Evolutionary conservation across 2,113 vertebrate species (phyloP), one percentile per base, ranked within the genome.

Genomic region (Odontophorus gujanensis): DNA sequence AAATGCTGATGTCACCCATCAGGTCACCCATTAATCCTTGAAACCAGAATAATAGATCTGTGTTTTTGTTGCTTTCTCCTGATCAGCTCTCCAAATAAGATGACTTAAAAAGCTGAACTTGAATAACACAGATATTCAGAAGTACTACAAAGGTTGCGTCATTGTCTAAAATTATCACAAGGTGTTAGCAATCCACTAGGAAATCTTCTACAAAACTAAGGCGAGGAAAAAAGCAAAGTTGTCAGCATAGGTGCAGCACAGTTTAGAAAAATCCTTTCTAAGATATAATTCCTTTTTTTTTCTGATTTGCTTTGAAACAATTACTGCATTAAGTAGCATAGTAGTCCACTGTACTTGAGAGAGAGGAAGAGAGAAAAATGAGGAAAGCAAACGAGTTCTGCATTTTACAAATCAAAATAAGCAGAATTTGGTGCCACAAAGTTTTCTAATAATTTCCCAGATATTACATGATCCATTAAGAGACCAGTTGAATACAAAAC

Each of bases 351-450:
- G 25, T 11, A 55, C n/a, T 69, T 61, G 9, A 72, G 32, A 28
- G 8, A 18, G 16, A 55, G 28, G 7, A 48, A 42, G 22, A n/a
- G 3, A 32, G 57, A 65, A 38, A 40, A 36, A 11, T 5, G 13
- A 47, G 18, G 7, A 67, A 48, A 12, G n/a, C 0, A 2, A 72
- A 71, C 26, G 0, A 59, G 12, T 53, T 83, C 20, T 59, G 17
- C 7, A 67, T 8, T 69, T 62, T 58, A 30, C 43, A 55, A 67
- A 59, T 32, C 15, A 32, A 81, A 78, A 10, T 40, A 57, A 77
- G 25, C 24, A 57, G 8, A 13, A 38, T 71, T 34, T 71, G 19
- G 10, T 80, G 32, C 7, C 34, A 38, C 4, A 3, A 61, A 57
- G 6, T 51, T 84, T 91, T 69, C 14, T 25, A 53, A 1, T 80